These are phyloP conservation scores for Leptosomus discolor DNA, from an alignment of 2,113 vertebrate genomes.

Conservation along the genomic window DNA sequence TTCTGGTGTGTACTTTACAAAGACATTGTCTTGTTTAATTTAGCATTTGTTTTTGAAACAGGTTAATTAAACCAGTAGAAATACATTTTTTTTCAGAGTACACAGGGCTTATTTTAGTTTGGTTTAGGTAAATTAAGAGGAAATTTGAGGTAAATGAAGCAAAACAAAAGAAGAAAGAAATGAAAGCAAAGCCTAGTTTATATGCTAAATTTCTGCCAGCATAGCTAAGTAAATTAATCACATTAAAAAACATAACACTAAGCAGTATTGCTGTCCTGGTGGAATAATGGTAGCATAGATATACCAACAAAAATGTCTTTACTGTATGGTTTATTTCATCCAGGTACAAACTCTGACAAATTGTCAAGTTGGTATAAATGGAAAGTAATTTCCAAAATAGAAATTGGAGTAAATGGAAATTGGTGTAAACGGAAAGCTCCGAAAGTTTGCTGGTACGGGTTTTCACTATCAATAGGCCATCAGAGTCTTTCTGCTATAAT, in stretches of 20 bases:
- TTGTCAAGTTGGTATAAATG: background rate
- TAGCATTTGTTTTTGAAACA: background rate
- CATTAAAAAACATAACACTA: background rate
- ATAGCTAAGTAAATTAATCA: background rate
- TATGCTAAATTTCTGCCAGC: background rate
- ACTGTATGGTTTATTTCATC: background rate
- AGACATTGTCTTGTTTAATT: background rate
- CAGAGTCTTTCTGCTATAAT: background rate
- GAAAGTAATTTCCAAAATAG: background rate
- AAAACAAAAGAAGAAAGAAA: constrained; percentile 14
- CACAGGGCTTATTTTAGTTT: background rate
- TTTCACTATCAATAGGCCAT: background rate
- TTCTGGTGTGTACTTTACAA: background rate
- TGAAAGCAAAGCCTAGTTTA: background rate
- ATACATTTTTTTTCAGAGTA: background rate
- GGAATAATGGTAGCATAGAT: background rate
- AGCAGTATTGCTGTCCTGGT: background rate
- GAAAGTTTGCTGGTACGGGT: background rate
- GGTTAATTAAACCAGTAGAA: background rate
- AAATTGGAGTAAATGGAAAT: background rate
- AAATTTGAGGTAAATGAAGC: background rate
- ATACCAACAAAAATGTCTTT: background rate
- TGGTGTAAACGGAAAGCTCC: rapidly evolving
- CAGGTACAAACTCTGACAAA: background rate
- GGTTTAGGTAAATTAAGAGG: background rate